A percentile compares a stretch with the other conserved stretches of the same genome.
Conservation (phyloP, 2,113 vertebrate genomes). For the Alligator sinensis region DNA sequence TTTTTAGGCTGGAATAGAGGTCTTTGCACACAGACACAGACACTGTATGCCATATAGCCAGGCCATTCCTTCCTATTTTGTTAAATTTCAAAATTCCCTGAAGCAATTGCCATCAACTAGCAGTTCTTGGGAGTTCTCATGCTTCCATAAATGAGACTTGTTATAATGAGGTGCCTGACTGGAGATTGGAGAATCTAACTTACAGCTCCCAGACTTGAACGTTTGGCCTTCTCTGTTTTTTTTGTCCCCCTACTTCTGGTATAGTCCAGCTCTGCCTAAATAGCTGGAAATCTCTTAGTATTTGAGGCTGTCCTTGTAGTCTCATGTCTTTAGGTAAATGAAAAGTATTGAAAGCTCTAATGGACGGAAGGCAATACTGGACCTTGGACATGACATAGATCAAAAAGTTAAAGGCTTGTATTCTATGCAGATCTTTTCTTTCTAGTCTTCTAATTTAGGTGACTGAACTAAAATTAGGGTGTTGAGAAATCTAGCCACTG, state of each 20-base stretch:
- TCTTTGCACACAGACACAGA: no score
- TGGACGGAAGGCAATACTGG: no score
- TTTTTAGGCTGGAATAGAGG: no score
- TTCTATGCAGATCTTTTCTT: no score
- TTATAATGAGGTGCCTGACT: no score
- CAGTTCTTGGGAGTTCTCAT: background rate
- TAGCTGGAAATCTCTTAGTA: background rate
- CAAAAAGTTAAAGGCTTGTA: no score
- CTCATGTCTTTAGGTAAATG: no score
- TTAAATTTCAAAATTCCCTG: background rate
- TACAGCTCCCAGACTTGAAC: background rate
- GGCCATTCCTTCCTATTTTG: no score
- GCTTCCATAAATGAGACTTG: background rate
- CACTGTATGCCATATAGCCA: no score
- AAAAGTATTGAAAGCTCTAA: no score
- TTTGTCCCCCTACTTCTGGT: background rate
- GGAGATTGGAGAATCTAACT: background rate
- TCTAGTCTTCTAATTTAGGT: no score
- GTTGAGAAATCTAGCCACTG: background rate
- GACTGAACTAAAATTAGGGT: background rate
- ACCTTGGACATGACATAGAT: no score
- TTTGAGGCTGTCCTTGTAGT: background rate
- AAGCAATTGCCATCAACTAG: background rate
- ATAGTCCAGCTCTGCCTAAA: background rate
- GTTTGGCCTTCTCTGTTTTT: background rate